A percentile compares a stretch with the other conserved stretches of the same genome.
Conservation (phyloP, 2,113 vertebrate species). For the Spizaetus ornatus region DNA sequence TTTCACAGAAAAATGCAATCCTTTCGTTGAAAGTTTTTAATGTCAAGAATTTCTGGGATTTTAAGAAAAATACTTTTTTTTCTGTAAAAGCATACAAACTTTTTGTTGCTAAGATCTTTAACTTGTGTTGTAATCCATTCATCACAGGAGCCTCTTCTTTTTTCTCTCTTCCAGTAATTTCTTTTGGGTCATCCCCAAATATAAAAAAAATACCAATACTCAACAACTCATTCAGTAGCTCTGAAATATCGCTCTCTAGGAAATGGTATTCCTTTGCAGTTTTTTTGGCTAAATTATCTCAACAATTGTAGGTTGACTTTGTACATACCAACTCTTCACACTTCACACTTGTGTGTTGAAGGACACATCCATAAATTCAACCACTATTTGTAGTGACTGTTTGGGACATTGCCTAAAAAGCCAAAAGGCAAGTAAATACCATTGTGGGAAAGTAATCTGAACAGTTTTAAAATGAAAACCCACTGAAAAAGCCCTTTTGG, state of each 20-base stretch:
- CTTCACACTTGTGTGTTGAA: background rate
- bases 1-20: background rate
- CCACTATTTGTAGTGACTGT: background rate
- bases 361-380: background rate
- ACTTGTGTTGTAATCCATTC: background rate
- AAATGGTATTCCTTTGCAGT: background rate
- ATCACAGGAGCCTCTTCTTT: background rate
- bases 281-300: background rate
- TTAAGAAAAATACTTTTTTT: background rate
- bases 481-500: background rate
- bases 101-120: background rate
- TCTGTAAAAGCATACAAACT: background rate
- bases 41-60: background rate
- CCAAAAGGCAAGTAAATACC: background rate
- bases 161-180: background rate
- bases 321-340: background rate
- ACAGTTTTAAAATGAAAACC: background rate
- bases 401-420: background rate
- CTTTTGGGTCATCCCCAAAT: background rate
- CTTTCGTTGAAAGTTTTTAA: background rate
- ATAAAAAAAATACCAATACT: background rate
- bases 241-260: background rate
- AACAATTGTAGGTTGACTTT: background rate
- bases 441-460: background rate
- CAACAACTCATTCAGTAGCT: background rate